A percentile compares a stretch with the other conserved stretches of the same genome.
These are phyloP conservation scores for Leucophenga varia DNA, from an alignment of 1,140 invertebrate species.

Conservation along the genomic window DNA sequence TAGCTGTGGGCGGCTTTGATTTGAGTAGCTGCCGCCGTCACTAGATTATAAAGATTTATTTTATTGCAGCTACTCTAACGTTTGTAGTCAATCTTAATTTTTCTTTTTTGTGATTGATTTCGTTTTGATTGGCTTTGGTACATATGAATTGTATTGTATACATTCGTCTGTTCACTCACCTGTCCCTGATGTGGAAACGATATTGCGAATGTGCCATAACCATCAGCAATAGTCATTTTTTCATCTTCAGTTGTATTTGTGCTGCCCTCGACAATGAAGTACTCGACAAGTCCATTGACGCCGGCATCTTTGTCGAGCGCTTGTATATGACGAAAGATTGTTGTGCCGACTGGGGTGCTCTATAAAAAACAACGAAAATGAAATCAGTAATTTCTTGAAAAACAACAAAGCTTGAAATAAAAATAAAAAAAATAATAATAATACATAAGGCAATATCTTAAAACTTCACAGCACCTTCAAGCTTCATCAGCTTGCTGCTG, in stretches of 20 bases:
- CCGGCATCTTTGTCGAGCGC: conserved; percentile 83
- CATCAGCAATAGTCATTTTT: conserved; percentile 71
- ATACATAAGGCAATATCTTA: too few species aligned
- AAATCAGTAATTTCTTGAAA: neutral
- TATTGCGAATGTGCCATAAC: conserved; percentile 80
- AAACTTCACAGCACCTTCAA: too few species aligned
- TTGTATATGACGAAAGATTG: conserved; percentile 81
- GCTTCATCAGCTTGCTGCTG: too few species aligned
- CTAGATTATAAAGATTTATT: too few species aligned
- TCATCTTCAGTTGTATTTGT: conserved; percentile 62
- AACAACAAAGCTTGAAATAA: neutral
- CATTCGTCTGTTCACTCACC: conserved; percentile 23
- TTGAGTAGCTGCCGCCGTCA: too few species aligned
- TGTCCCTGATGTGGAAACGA: conserved; percentile 87
- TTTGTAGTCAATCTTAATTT: too few species aligned
- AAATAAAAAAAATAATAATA: neutral
- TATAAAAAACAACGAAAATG: conserved; percentile 57
- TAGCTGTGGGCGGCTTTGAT: too few species aligned
- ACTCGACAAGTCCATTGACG: conserved; percentile 83
- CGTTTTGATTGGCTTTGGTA: neutral
- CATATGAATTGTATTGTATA: neutral
- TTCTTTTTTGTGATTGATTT: too few species aligned
- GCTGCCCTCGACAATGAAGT: conserved; percentile 68
- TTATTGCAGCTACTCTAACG: too few species aligned
- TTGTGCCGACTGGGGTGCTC: conserved; percentile 84